These are phyloP conservation scores for Tromatobia lineatoria DNA, from an alignment of 2,888 invertebrate species.

Conservation along the genomic window DNA sequence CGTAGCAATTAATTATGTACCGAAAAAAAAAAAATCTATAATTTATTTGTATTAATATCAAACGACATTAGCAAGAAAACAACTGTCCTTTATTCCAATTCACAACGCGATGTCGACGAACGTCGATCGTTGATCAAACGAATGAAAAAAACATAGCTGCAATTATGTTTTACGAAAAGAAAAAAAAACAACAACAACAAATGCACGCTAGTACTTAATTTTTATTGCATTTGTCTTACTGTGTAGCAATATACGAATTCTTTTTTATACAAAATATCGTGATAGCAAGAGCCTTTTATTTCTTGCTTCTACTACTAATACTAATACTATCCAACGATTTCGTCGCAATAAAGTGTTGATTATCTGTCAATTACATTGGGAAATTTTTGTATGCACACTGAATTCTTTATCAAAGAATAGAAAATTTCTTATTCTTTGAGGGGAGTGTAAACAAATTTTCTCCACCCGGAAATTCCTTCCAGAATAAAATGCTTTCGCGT, in stretches of 20 bases:
- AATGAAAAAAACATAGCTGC: slow-evolving; percentile 22
- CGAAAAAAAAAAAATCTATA: slow-evolving; percentile 68
- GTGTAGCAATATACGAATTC: slow-evolving; percentile 54
- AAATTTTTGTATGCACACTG: slow-evolving; percentile 46
- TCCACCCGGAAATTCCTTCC: slow-evolving; percentile 23
- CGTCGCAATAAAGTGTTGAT: slow-evolving; percentile 51
- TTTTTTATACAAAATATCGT: slow-evolving; percentile 52
- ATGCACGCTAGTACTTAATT: slow-evolving; percentile 68
- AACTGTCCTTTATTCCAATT: slow-evolving; percentile 72
- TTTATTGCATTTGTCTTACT: slow-evolving; percentile 63
- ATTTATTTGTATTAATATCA: slow-evolving; percentile 74
- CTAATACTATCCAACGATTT: slow-evolving; percentile 32
- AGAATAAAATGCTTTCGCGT: background rate
- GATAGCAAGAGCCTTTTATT: slow-evolving; percentile 49
- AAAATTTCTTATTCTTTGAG: slow-evolving; percentile 47
- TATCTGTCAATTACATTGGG: slow-evolving; percentile 36
- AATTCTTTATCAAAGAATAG: slow-evolving; percentile 45
- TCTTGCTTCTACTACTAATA: slow-evolving; percentile 34
- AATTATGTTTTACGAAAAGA: slow-evolving; percentile 34
- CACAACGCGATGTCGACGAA: slow-evolving; percentile 33
- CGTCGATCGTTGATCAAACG: slow-evolving; percentile 19
- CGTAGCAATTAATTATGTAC: slow-evolving; percentile 71
- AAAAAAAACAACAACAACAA: slow-evolving; percentile 28
- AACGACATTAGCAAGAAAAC: slow-evolving; percentile 70
- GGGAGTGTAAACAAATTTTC: slow-evolving; percentile 43